Evolutionary conservation across 2,888 invertebrate genomes (phyloP).

Genomic region (Netelia melanura): DNA sequence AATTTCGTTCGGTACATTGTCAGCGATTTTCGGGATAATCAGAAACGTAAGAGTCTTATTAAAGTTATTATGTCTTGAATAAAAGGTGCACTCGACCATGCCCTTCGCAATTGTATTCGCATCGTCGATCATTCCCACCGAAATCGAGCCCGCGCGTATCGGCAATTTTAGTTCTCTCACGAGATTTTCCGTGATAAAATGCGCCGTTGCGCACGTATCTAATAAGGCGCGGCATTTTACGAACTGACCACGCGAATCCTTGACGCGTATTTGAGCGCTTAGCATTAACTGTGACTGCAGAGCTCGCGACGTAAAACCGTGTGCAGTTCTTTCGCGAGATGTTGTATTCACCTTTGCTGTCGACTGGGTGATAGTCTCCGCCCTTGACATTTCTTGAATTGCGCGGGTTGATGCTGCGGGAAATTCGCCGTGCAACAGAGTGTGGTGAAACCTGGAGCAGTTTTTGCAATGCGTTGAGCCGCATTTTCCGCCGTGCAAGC

Average conservation of each 20-base stretch:
- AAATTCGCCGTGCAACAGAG: conserved; percentile 47
- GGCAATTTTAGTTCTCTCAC: conserved; percentile 48
- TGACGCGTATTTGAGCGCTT: conserved; percentile 55
- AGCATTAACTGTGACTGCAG: conserved; percentile 62
- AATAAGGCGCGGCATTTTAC: conserved; percentile 59
- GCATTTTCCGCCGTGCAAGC: conserved; percentile 41
- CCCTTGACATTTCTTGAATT: background rate
- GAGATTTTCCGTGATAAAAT: conserved; percentile 64
- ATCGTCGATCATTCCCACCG: conserved; percentile 55
- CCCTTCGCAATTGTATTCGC: conserved; percentile 48
- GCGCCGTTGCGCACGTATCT: conserved; percentile 64
- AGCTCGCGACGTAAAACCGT: conserved; percentile 36
- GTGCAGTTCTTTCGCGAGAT: conserved; percentile 20
- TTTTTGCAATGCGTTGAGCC: conserved; percentile 41
- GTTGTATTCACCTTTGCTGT: conserved; percentile 26
- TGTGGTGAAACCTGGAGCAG: conserved; percentile 50
- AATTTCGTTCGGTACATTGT: conserved; percentile 54
- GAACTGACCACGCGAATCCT: conserved; percentile 41
- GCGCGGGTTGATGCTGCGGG: conserved; percentile 8
- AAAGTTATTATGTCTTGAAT: conserved; percentile 50
- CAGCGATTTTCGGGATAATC: conserved; percentile 62
- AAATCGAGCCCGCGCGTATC: conserved; percentile 49
- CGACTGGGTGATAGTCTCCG: conserved; percentile 5
- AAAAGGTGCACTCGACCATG: conserved; percentile 48
- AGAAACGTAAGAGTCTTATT: conserved; percentile 45